phyloP scores from a whole-genome alignment of 2,113 vertebrate genomes.

The Aegotheles bennettii region DNA sequence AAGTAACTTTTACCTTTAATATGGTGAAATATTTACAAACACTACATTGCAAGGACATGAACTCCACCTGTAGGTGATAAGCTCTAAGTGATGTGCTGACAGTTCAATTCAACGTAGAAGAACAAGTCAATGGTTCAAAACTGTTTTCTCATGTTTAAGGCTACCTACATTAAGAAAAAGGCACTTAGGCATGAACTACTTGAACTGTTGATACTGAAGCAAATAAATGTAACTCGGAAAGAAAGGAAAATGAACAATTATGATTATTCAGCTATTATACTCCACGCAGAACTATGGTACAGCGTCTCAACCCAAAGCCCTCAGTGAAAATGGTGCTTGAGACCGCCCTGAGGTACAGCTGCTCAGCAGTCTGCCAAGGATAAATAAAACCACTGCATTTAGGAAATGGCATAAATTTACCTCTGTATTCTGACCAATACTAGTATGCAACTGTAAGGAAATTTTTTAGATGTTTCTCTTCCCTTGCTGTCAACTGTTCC shows the following conservation, averaged over 20 bases:
- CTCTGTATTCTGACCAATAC: background rate
- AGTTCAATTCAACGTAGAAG: background rate
- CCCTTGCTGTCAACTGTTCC: background rate
- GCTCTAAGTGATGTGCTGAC: background rate
- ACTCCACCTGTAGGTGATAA: background rate
- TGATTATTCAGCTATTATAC: background rate
- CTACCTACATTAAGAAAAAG: background rate
- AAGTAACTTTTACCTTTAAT: background rate
- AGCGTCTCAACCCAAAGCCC: background rate
- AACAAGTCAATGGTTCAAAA: background rate
- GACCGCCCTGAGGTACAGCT: background rate
- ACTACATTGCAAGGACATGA: background rate
- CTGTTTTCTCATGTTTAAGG: background rate
- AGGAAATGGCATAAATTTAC: background rate
- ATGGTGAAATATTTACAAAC: background rate
- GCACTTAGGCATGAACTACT: background rate
- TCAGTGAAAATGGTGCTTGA: background rate
- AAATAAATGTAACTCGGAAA: background rate
- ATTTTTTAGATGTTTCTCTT: background rate
- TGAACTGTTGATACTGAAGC: background rate
- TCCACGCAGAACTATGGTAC: background rate
- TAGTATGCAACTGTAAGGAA: background rate
- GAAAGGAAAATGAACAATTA: background rate
- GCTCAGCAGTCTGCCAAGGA: background rate
- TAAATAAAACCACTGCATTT: background rate